Base-by-base conservation (phyloP, 2,888 invertebrate species). In the Pyrrhia umbra region DNA sequence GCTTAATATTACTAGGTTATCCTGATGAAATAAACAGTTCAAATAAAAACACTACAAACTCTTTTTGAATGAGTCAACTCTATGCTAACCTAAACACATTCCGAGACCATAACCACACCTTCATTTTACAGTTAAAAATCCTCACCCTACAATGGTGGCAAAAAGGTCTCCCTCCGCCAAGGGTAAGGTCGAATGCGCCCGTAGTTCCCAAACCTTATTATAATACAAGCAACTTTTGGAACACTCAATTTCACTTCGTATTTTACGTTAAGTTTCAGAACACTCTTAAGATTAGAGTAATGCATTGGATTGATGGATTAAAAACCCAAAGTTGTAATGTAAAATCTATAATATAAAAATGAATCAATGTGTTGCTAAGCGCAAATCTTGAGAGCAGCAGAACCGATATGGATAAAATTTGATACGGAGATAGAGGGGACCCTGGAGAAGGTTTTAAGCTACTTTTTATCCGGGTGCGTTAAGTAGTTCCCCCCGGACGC, bases 111-210 rank as follows among this genome's bases (percentile, higher is more conserved):
- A 20, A 46, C 58, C 18, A 45, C 63, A 54, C 65, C 77, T 52
- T 51, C 43, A 60, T 62, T 68, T 37, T 37, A 58, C 55, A 78
- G 68, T 62, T 52, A 70, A 15, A 13, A 54, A 37, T 50, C 40
- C 43, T 62, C 66, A 72, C 79, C 77, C 73, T 20, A 73, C 34
- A 46, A 15, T 20, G 8, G 21, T 21, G 56, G 54, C 34, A 60
- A 73, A 70, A 66, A 57, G 34, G 13, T 51, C 73, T 51, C 69
- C 79, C 79, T 69, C 46, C 18, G 6, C 8, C 39, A 66, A 66
- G 65, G 74, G 68, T 59, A 61, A 65, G 51, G 51, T 71, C 71
- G 50, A 43, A 51, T 37, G 40, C 37, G 42, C 34, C 52, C 63
- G 34, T 23, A 60, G 46, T 39, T 27, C 40, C 37, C 55, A 34